These are phyloP conservation scores for Monodelphis domestica DNA, from an alignment of 2,797 vertebrate species.

Conservation along the genomic window DNA sequence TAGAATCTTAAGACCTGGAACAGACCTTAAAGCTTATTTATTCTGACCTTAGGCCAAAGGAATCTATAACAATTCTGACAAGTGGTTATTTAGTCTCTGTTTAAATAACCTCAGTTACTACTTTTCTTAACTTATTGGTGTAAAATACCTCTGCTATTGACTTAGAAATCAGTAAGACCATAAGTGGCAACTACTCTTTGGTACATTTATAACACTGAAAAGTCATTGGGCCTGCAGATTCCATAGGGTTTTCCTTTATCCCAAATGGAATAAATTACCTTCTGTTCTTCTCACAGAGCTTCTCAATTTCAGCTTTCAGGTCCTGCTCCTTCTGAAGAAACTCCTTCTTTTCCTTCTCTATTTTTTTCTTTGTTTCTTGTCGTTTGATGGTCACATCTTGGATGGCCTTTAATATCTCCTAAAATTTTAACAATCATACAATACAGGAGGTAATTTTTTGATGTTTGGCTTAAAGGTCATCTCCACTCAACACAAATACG, in stretches of 20 bases:
- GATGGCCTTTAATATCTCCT: constrained; percentile 88
- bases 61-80: background rate
- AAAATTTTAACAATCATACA: constrained; percentile 32
- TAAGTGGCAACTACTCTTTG: background rate
- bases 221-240: constrained; percentile 14
- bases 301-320: constrained; percentile 87
- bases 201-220: background rate
- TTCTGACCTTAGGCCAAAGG: background rate
- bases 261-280: constrained; percentile 76
- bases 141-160: background rate
- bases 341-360: constrained; percentile 89
- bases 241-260: constrained; percentile 4
- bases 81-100: background rate
- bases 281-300: constrained; percentile 87
- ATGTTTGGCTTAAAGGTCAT: constrained; percentile 31
- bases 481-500: constrained; percentile 44
- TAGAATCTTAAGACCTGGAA: background rate
- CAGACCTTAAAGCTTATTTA: background rate
- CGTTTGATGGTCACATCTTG: constrained; percentile 86
- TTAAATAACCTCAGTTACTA: background rate
- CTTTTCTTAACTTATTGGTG: background rate
- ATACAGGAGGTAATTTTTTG: constrained; percentile 62
- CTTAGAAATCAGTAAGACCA: background rate
- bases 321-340: constrained; percentile 88
- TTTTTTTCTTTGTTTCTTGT: constrained; percentile 88